These are phyloP conservation scores for Drepana falcataria DNA, from an alignment of 2,888 invertebrate genomes.

Conservation along the genomic window DNA sequence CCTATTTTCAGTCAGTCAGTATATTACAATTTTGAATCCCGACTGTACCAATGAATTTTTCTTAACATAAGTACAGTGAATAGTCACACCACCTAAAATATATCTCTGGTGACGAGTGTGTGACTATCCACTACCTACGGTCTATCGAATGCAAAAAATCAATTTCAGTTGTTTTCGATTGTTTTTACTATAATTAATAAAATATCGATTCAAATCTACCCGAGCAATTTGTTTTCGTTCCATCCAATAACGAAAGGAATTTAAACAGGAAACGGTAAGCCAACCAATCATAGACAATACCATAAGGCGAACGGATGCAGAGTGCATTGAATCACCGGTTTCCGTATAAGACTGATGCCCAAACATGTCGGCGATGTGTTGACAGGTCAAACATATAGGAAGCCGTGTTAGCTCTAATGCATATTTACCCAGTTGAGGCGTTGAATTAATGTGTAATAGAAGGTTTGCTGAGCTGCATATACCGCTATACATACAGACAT, in stretches of 20 bases:
- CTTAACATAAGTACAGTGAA: too few relatives aligned
- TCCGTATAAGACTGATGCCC: constrained; percentile 29
- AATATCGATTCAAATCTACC: background rate
- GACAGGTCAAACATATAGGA: constrained; percentile 24
- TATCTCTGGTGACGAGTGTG: too few relatives aligned
- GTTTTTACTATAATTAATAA: too few relatives aligned
- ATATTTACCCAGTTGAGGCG: background rate
- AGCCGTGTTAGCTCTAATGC: constrained; percentile 7
- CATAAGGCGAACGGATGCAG: constrained; percentile 49
- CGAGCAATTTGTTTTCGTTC: constrained; percentile 7
- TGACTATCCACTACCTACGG: too few relatives aligned
- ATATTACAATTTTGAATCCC: too few relatives aligned
- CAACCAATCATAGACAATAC: constrained; percentile 49
- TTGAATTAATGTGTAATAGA: background rate
- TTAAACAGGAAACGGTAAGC: constrained; percentile 51
- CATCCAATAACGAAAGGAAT: constrained; percentile 19
- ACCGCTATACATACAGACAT: too few relatives aligned
- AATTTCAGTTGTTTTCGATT: too few relatives aligned
- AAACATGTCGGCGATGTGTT: constrained; percentile 20
- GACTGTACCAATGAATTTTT: too few relatives aligned
- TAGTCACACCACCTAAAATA: too few relatives aligned
- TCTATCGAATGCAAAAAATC: too few relatives aligned
- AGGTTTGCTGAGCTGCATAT: background rate
- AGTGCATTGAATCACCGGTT: constrained; percentile 58
- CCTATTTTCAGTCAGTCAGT: too few relatives aligned